These are phyloP conservation scores for Spodoptera littoralis DNA, from an alignment of 2,888 invertebrate genomes.

Conservation along the genomic window DNA sequence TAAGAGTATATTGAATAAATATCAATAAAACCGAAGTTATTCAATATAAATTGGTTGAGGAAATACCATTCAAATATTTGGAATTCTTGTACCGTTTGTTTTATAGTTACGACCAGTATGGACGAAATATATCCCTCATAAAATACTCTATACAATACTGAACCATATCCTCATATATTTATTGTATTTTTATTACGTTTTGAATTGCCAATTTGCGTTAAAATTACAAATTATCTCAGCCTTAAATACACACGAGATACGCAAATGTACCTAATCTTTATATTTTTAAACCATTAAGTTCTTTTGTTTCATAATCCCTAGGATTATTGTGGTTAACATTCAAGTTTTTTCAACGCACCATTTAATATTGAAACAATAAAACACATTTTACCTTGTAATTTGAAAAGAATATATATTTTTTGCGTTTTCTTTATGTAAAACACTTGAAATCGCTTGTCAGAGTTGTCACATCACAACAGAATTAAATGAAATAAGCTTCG, in stretches of 20 bases:
- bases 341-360: constrained; percentile 20
- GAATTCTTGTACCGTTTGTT: constrained; percentile 49
- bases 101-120: constrained; percentile 42
- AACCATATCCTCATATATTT: constrained; percentile 12
- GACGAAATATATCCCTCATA: constrained; percentile 40
- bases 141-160: constrained; percentile 45
- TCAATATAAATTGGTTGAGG: constrained; percentile 49
- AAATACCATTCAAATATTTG: constrained; percentile 40
- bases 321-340: constrained; percentile 32
- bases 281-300: constrained; percentile 32
- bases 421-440: constrained; percentile 56
- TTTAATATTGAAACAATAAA: constrained; percentile 44
- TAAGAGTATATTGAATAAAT: too few species aligned
- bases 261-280: constrained; percentile 16
- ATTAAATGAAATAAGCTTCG: constrained; percentile 79
- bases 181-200: constrained; percentile 25
- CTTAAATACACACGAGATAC: constrained; percentile 12
- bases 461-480: constrained; percentile 64
- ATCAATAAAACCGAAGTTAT: constrained; percentile 27
- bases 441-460: constrained; percentile 60
- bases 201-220: constrained; percentile 17
- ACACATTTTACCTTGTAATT: constrained; percentile 30
- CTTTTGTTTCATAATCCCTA: constrained; percentile 30
- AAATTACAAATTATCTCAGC: constrained; percentile 5
- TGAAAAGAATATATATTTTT: constrained; percentile 29